Conservation (phyloP, 2,113 vertebrate species). For the Poecile atricapillus region DNA sequence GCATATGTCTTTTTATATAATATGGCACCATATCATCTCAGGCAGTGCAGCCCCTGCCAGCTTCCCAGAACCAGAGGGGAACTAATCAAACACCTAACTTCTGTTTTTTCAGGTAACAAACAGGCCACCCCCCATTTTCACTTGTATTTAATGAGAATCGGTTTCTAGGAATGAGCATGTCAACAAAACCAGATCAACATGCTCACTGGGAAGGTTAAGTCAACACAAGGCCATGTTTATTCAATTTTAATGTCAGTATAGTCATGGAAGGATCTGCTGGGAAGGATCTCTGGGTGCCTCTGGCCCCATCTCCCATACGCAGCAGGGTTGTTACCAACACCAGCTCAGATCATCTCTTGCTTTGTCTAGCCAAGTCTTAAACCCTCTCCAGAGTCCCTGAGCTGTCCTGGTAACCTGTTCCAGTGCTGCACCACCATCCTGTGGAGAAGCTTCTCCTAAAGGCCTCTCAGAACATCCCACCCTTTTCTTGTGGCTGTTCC, state of each 20-base stretch:
- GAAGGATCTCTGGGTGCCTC: not conserved
- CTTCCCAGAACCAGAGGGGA: not conserved
- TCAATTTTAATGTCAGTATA: conserved; percentile 1
- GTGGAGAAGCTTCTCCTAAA: not conserved
- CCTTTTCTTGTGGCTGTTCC: not conserved
- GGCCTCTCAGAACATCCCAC: not conserved
- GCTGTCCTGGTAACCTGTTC: not conserved
- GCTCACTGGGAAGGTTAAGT: conserved; percentile 23
- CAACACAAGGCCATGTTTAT: conserved; percentile 30
- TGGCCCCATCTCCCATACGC: not conserved
- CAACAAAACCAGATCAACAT: conserved; percentile 27
- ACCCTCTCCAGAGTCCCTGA: not conserved
- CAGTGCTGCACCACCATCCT: not conserved
- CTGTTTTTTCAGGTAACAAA: not conserved
- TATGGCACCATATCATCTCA: not conserved
- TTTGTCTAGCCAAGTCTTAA: not conserved
- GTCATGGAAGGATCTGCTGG: not conserved
- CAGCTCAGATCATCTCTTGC: not conserved
- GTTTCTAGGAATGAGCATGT: not conserved
- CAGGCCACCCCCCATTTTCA: not conserved
- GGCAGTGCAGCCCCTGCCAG: not conserved
- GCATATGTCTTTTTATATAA: too few species aligned
- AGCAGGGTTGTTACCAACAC: not conserved
- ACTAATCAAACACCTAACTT: not conserved
- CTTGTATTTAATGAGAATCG: not conserved